Evolutionary conservation across 2,888 invertebrate species (phyloP).

Genomic region (Agrypnus murinus): DNA sequence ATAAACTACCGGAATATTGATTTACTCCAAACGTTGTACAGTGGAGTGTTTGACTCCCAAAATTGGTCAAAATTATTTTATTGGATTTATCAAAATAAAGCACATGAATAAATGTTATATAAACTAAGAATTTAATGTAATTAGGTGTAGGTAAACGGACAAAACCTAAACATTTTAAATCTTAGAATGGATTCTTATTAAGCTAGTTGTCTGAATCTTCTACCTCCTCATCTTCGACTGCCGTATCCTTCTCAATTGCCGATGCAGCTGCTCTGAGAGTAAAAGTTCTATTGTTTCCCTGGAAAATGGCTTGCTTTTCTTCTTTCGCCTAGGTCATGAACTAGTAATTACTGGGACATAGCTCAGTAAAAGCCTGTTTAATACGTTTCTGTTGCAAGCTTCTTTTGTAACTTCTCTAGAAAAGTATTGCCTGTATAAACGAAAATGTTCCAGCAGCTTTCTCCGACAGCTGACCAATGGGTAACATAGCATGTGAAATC

Average conservation of each 20-base stretch:
- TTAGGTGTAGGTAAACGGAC: not conserved
- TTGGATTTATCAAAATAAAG: too few species aligned
- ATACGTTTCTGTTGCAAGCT: slow-evolving; percentile 54
- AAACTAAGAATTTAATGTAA: not conserved
- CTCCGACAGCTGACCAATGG: slow-evolving; percentile 44
- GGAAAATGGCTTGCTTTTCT: not conserved
- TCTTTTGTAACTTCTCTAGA: slow-evolving; percentile 56
- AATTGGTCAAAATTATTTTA: too few species aligned
- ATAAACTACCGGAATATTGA: too few species aligned
- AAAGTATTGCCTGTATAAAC: slow-evolving; percentile 57
- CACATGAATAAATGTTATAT: too few species aligned
- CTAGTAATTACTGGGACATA: not conserved
- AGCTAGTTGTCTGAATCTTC: too few species aligned
- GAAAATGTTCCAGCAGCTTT: slow-evolving; percentile 53
- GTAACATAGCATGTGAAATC: slow-evolving; percentile 7
- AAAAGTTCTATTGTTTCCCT: not conserved
- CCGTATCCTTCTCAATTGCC: too few species aligned
- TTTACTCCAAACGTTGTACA: too few species aligned
- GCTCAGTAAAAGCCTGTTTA: slow-evolving; percentile 47
- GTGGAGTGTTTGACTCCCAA: not conserved
- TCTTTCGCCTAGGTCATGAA: not conserved
- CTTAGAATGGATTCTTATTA: too few species aligned
- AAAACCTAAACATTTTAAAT: not conserved
- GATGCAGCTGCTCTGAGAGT: not conserved
- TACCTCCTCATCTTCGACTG: too few species aligned